Evolutionary conservation across 2,113 vertebrate genomes (phyloP), one percentile per base, ranked within the genome.

Genomic region (Numenius arquata): DNA sequence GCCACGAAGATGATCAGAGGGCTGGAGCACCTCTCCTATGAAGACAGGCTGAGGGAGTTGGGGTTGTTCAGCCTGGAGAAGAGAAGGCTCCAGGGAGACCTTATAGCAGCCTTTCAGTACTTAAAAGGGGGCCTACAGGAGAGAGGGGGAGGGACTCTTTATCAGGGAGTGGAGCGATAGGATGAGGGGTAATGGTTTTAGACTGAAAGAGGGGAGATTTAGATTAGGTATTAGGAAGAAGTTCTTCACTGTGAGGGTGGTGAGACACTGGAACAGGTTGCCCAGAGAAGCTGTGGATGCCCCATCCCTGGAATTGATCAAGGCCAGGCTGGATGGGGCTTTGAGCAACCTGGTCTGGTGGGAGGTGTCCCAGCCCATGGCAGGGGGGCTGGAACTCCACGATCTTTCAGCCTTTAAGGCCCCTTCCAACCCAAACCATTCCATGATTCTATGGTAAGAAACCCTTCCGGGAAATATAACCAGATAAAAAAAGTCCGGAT

Each of bases 401-500:
- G 61, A 26, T 26, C n/a, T 26, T 62, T 18, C 36, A 38, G 36
- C 18, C 59, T 27, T 62, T 27, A 62, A 62, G 36, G 36, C 18
- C 61, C 36, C 36, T 62, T 62, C 36, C 61, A 40, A 62, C 36
- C 61, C 11, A 19, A 40, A 40, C 25, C 36, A 18, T 38, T 61
- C 59, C 34, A n/a, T 8, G 25, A 62, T 27, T 7, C n/a, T 26
- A 11, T 5, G 58, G 23, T 16, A 62, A 40, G 22, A 26, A 45
- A 38, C 36, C 20, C 47, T 41, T 32, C 4, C 45, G 34, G 27
- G 8, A 15, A 26, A 65, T 1, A 32, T 4, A 59, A 32, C 11
- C 15, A 17, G 19, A 4, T 11, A 2, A 9, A 16, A 4, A 9
- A 3, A 4, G 3, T 5, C 6, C 34, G 5, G 34, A 3, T 1